phyloP scores from a whole-genome alignment of 2,888 invertebrate genomes.

The Dilophus febrilis region DNA sequence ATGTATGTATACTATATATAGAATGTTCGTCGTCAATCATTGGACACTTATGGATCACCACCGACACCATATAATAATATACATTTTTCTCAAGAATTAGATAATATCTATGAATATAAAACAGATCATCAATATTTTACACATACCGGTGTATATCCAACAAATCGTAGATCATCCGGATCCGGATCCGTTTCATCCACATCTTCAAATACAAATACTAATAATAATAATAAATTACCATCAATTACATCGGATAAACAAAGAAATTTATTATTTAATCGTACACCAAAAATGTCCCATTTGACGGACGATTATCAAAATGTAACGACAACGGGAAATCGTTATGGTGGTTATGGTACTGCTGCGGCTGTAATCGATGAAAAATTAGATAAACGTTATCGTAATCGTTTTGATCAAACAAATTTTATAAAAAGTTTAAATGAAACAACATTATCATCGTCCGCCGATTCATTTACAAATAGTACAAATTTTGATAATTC shows the following conservation, averaged over 20 bases:
- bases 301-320: conserved; percentile 21
- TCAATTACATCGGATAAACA: conserved; percentile 20
- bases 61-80: conserved; percentile 16
- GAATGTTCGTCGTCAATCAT: conserved; percentile 22
- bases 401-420: conserved; percentile 25
- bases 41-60: conserved; percentile 21
- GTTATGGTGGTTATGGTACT: conserved; percentile 4
- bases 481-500: too few relatives aligned
- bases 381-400: conserved; percentile 3
- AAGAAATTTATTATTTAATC: conserved; percentile 21
- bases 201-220: too few relatives aligned
- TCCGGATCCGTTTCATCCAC: too few relatives aligned
- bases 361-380: conserved; percentile 10
- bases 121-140: conserved; percentile 30
- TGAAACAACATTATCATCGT: conserved; percentile 9
- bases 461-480: neutral
- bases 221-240: too few relatives aligned
- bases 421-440: conserved; percentile 24
- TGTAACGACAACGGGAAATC: neutral
- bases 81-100: conserved; percentile 29
- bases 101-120: conserved; percentile 28
- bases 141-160: conserved; percentile 22
- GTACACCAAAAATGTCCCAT: conserved; percentile 21
- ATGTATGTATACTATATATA: conserved; percentile 10
- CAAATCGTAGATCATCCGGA: neutral